Evolutionary conservation across 1,140 invertebrate species (phyloP), one percentile per base, ranked within the genome.

Genomic region (Drosophila kanapiae): DNA sequence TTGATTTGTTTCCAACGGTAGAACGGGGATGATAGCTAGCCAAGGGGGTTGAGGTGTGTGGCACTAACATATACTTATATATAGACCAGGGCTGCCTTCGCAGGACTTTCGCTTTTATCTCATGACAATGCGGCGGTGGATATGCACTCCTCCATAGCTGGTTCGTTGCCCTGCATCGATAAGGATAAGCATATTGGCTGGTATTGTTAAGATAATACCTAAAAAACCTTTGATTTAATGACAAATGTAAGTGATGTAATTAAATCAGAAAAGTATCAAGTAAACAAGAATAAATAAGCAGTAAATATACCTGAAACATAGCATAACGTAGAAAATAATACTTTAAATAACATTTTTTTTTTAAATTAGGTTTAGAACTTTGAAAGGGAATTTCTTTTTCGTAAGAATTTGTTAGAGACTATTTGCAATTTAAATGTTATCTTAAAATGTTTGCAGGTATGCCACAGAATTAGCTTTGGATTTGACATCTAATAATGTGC

Each of bases 1-100:
- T 91, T 92, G 91, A 92, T 92, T 92, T 92, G 91, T 83, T 90
- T 78, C 82, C 65, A 72, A 13, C 38, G 31, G 47, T 35, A 38
- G n/a, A 13, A 14, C 0, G 51, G 65, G 65, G 49, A 18, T 40
- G 18, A 38, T 60, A 23, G 43, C 43, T 33, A 35, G 54, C 47
- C 43, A 16, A 13, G 48, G 58, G 38, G 8, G 23, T 23, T 16
- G 31, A 42, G 31, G 31, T 10, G 29, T 8, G 29, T 1, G 61
- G 37, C 11, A 53, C 31, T 51, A 67, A 53, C 61, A 23, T 43
- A 38, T 64, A 51, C 49, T 37, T 42, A 29, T 43, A 49, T 56
- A 69, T 57, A 18, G 65, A 58, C 35, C 47, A 33, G 37, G 65
- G 42, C 14, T 40, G 18, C 31, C 18, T 38, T 58, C 31, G 58